Conservation (phyloP, 2,888 invertebrate genomes). For the Calameuta pallipes region DNA sequence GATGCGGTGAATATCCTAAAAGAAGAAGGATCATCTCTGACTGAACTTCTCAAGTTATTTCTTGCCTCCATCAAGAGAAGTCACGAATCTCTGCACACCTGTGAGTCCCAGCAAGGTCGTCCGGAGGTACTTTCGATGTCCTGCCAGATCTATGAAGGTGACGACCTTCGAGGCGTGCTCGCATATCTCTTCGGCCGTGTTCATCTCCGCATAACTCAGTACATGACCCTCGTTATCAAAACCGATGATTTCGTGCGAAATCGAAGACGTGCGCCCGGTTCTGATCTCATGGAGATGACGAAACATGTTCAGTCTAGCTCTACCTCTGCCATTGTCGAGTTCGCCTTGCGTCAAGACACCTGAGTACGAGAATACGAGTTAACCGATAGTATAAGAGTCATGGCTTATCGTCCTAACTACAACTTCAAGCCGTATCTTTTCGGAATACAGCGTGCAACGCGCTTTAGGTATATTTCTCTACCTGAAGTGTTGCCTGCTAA, state of each 20-base stretch:
- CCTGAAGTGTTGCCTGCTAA: constrained; percentile 49
- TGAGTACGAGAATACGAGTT: constrained; percentile 20
- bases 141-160: constrained; percentile 95
- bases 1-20: constrained; percentile 89
- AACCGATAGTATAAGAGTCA: not conserved
- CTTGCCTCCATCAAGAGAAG: not conserved
- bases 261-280: constrained; percentile 92
- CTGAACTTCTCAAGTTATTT: not conserved
- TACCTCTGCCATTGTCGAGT: constrained; percentile 94
- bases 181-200: constrained; percentile 93
- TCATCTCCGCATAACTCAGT: constrained; percentile 89
- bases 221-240: constrained; percentile 89
- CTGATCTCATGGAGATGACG: constrained; percentile 94
- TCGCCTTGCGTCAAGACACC: constrained; percentile 97
- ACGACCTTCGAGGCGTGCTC: constrained; percentile 93
- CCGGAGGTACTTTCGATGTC: constrained; percentile 94
- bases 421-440: not conserved
- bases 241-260: constrained; percentile 96
- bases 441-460: not conserved
- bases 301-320: constrained; percentile 95
- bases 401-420: not conserved
- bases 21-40: not conserved
- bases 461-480: constrained; percentile 42
- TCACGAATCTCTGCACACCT: constrained; percentile 58
- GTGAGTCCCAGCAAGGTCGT: constrained; percentile 96